Evolutionary conservation across 1,140 invertebrate genomes (phyloP).

Genomic region (Drosophila aff.): DNA sequence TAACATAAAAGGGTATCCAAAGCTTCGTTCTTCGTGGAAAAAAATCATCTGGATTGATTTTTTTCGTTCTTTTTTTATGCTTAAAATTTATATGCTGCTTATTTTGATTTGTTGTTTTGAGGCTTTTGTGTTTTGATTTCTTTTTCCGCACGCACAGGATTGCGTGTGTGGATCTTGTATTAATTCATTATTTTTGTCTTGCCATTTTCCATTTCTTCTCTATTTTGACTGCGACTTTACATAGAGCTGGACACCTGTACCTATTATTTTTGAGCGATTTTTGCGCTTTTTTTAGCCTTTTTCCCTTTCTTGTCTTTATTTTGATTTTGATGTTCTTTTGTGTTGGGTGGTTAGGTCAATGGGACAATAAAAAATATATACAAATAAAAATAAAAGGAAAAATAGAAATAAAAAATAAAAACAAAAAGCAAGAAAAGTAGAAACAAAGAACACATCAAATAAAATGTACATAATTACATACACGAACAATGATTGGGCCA

Average conservation of each 20-base stretch:
- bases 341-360: conserved; percentile 79
- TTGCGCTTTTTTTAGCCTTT: conserved; percentile 1
- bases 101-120: conserved; percentile 76
- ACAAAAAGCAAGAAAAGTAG: conserved; percentile 13
- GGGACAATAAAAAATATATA: conserved; percentile 70
- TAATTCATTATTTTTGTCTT: conserved; percentile 16
- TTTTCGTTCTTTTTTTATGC: neutral
- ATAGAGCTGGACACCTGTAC: conserved; percentile 24
- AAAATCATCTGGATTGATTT: conserved; percentile 5
- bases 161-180: conserved; percentile 12
- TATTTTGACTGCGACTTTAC: conserved; percentile 37
- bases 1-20: neutral
- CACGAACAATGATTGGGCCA: conserved; percentile 15
- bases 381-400: conserved; percentile 11
- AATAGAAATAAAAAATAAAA: conserved; percentile 23
- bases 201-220: conserved; percentile 21
- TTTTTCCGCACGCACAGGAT: conserved; percentile 39
- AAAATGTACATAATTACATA: conserved; percentile 45
- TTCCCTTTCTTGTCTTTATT: conserved; percentile 58
- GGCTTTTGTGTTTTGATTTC: conserved; percentile 73
- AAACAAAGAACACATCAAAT: conserved; percentile 37
- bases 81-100: conserved; percentile 76
- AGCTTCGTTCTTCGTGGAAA: neutral
- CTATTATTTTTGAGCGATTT: conserved; percentile 1
- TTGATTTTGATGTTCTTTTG: conserved; percentile 66